Conservation (phyloP, 2,797 vertebrate genomes). For the Morus bassanus region DNA sequence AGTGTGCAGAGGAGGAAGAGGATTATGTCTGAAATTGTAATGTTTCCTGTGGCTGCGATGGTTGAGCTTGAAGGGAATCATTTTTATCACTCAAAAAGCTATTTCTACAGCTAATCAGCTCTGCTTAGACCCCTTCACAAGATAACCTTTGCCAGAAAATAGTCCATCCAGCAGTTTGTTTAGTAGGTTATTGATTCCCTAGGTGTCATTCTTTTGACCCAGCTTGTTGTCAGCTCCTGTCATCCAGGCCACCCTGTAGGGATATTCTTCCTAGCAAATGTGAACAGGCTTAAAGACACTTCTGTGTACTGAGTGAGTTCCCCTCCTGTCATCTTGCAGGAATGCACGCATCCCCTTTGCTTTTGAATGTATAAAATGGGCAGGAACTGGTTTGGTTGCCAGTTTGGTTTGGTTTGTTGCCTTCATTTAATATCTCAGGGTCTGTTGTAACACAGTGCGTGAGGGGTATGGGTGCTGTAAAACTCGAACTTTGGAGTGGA, state of each 20-base stretch:
- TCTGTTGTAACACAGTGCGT: not conserved
- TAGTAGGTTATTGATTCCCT: not conserved
- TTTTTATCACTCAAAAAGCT: constrained; percentile 23
- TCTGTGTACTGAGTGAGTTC: not conserved
- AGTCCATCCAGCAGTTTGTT: not conserved
- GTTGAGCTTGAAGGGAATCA: not conserved
- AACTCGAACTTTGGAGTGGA: not conserved
- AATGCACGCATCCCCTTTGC: not conserved
- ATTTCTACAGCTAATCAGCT: not conserved
- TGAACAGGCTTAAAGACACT: not conserved
- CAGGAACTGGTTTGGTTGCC: not conserved
- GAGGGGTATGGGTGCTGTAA: not conserved
- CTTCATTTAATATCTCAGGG: not conserved
- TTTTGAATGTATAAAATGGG: not conserved
- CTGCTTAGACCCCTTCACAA: not conserved
- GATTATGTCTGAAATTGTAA: not conserved
- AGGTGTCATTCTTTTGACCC: not conserved
- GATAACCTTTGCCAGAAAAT: constrained; percentile 9
- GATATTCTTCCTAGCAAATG: not conserved
- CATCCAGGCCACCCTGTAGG: not conserved
- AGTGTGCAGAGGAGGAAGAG: not conserved
- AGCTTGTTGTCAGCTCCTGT: not conserved
- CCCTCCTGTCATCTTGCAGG: not conserved
- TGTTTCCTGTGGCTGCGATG: not conserved
- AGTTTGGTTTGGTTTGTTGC: not conserved